phyloP scores from a whole-genome alignment of 2,797 vertebrate genomes.

The Sternarchorhynchus goeldii region DNA sequence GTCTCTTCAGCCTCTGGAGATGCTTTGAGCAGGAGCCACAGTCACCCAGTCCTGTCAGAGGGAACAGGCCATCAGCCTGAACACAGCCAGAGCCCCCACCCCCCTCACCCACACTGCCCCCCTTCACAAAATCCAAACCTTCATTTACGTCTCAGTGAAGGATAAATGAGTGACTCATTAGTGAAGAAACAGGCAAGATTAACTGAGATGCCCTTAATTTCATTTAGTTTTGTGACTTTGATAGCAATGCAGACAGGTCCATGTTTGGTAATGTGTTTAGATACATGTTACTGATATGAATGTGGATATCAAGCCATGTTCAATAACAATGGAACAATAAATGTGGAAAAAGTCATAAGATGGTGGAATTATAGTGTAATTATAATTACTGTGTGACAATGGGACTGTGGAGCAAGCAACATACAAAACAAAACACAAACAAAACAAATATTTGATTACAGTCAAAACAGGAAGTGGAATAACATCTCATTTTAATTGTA shows the following conservation, averaged over 20 bases:
- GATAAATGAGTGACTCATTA: not conserved
- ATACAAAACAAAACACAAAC: not conserved
- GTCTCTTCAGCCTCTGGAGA: not conserved
- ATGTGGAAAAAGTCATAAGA: constrained; percentile 8
- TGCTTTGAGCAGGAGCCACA: not conserved
- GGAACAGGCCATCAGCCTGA: not conserved
- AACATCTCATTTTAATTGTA: constrained; percentile 48
- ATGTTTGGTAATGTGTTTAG: not conserved
- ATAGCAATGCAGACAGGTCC: not conserved
- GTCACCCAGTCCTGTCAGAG: not conserved
- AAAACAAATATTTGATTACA: constrained; percentile 1
- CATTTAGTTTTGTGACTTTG: not conserved
- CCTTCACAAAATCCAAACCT: not conserved
- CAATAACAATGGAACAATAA: not conserved
- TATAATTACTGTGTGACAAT: not conserved
- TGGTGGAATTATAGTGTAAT: not conserved
- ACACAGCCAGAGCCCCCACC: not conserved
- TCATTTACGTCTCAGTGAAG: not conserved
- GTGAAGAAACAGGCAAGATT: not conserved
- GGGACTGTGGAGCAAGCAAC: not conserved
- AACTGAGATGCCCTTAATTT: not conserved
- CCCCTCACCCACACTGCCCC: too few relatives aligned
- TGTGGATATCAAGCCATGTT: not conserved
- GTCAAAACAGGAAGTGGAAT: constrained; percentile 33
- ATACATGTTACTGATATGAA: not conserved